These are phyloP conservation scores for Crotalus helleri DNA, from an alignment of 2,113 vertebrate genomes.

Conservation along the genomic window DNA sequence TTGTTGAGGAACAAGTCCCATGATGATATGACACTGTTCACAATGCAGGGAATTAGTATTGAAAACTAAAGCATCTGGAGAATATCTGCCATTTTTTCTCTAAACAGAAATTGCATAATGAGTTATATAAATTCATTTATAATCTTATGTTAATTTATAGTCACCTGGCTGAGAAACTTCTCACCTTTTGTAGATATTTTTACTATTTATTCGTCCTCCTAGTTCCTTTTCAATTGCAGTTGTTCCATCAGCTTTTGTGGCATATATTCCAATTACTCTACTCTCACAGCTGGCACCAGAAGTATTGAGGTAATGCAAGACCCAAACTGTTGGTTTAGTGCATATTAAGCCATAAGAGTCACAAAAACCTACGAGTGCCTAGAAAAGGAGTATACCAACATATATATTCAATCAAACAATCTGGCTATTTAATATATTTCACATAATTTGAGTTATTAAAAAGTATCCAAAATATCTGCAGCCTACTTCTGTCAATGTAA, in stretches of 20 bases:
- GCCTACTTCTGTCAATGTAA: background rate
- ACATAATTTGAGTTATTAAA: background rate
- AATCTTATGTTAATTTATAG: background rate
- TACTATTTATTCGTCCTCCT: conserved; percentile 68
- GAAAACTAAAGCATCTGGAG: background rate
- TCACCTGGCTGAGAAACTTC: background rate
- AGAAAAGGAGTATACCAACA: conserved; percentile 14
- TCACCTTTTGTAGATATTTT: conserved; percentile 74
- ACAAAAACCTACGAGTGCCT: conserved; percentile 74
- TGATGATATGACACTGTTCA: background rate
- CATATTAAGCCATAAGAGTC: conserved; percentile 70
- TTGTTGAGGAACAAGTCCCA: background rate
- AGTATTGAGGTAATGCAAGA: conserved; percentile 73
- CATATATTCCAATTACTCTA: conserved; percentile 70
- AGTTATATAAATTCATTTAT: background rate
- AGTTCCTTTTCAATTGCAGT: conserved; percentile 67
- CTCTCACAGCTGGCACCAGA: conserved; percentile 74
- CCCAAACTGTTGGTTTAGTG: conserved; percentile 73
- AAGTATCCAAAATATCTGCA: background rate
- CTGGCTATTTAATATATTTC: conserved; percentile 2
- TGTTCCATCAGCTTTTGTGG: conserved; percentile 69
- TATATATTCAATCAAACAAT: background rate
- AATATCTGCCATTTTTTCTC: background rate
- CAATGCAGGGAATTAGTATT: background rate
- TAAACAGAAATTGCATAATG: background rate